A percentile compares a stretch with the other conserved stretches of the same genome.
Conservation (phyloP, 2,888 invertebrate species). For the Theretra japonica region DNA sequence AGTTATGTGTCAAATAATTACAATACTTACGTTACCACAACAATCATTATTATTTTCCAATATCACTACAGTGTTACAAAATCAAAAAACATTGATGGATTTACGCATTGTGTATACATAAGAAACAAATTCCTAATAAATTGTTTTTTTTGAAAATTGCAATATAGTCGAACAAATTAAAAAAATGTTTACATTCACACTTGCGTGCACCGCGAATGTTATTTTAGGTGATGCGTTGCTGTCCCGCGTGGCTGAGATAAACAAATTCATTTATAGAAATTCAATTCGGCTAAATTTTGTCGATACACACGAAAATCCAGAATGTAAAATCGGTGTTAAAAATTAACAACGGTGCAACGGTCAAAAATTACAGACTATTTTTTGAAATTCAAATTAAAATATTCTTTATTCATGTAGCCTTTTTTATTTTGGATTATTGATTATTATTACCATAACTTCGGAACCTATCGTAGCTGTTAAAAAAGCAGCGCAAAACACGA, state of each 20-base stretch:
- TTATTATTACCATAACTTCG: too few relatives aligned
- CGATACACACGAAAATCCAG: background rate
- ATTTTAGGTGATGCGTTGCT: conserved; percentile 27
- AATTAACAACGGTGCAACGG: too few relatives aligned
- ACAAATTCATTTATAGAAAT: conserved; percentile 34
- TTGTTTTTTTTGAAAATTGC: background rate
- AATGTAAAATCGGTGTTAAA: background rate
- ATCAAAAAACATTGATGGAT: background rate
- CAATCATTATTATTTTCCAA: background rate
- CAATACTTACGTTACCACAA: background rate
- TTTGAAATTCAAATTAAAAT: too few relatives aligned
- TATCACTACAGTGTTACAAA: background rate
- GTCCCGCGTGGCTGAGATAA: background rate
- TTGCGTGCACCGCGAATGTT: background rate
- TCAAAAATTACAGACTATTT: background rate
- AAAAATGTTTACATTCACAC: conserved; percentile 9
- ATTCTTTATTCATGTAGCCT: too few relatives aligned
- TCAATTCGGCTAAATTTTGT: background rate
- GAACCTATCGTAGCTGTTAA: too few relatives aligned
- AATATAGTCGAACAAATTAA: conserved; percentile 15
- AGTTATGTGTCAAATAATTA: background rate
- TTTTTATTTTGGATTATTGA: too few relatives aligned
- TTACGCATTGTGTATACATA: background rate
- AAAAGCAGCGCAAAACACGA: too few relatives aligned
- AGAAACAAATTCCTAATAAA: conserved; percentile 2